These are phyloP conservation scores for Microplitis manilae DNA, from an alignment of 2,888 invertebrate species.

Conservation along the genomic window DNA sequence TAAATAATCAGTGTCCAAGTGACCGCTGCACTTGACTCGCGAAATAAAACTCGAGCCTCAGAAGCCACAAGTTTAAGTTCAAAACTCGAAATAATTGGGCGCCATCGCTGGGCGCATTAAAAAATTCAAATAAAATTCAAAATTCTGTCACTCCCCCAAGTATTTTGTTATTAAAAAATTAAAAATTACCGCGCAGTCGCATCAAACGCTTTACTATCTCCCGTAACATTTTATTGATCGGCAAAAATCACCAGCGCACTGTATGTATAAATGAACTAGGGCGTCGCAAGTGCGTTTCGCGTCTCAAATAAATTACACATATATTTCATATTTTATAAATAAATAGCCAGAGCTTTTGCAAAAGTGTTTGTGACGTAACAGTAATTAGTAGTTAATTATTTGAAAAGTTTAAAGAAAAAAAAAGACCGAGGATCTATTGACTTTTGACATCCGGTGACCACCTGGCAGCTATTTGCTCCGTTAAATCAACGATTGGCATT, in stretches of 20 bases:
- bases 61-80: too few species aligned
- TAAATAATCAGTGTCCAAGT: neutral
- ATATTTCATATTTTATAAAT: too few species aligned
- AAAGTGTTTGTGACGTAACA: neutral
- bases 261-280: neutral
- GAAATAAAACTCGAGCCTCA: too few species aligned
- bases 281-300: neutral
- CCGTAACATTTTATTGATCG: neutral
- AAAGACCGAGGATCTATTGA: neutral
- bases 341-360: neutral
- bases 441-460: neutral
- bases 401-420: too few species aligned
- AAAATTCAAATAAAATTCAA: neutral
- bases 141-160: too few species aligned
- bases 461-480: neutral
- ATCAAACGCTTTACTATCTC: neutral
- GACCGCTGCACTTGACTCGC: too few species aligned
- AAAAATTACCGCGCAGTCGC: neutral
- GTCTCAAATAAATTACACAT: neutral
- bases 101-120: too few species aligned
- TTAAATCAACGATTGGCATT: neutral
- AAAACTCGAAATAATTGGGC: too few species aligned
- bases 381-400: neutral
- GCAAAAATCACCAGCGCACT: neutral
- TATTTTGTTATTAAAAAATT: neutral